Evolutionary conservation across 2,888 invertebrate genomes (phyloP), one percentile per base, ranked within the genome.

Genomic region (Oligia latruncula): DNA sequence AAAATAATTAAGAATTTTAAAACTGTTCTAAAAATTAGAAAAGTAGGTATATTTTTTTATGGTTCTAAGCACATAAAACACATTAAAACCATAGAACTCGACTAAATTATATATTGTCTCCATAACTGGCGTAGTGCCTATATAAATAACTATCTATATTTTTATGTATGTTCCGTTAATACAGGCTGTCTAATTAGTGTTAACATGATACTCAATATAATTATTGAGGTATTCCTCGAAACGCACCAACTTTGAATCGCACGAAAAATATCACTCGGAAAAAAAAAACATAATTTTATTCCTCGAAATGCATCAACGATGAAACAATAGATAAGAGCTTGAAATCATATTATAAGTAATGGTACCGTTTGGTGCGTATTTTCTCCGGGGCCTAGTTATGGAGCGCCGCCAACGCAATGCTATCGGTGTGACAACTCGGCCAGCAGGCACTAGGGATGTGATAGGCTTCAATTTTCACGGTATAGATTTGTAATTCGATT

Each of bases 331-430:
- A 40, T 40, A 40, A 40, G 40, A 40, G 40, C 40, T 4, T 40
- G 40, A 40, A 65, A 82, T 87, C 80, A 82, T 74, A 80, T 83
- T 82, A 81, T 82, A 82, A 85, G 75, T 89, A 77, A 82, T 68
- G 79, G 74, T 46, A 68, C 29, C 13, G 62, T 55, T 68, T 72
- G 65, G 68, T 74, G 80, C 81, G 83, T 83, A 85, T 83, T 80
- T 87, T 84, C 90, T 89, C 89, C 11, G 52, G 89, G 89, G 89
- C 78, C 67, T 80, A 83, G 80, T 89, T 87, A 89, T 90, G 89
- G 89, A 86, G 74, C 78, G 40, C 71, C 77, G 89, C 89, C 90
- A 90, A 87, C 74, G 87, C 67, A 80, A 80, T 67, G 80, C 70
- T 79, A 84, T 86, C 80, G 77, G 66, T 75, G 82, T 85, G 82